These are phyloP conservation scores for Gorsachius magnificus DNA, from an alignment of 2,797 vertebrate genomes.

Conservation along the genomic window DNA sequence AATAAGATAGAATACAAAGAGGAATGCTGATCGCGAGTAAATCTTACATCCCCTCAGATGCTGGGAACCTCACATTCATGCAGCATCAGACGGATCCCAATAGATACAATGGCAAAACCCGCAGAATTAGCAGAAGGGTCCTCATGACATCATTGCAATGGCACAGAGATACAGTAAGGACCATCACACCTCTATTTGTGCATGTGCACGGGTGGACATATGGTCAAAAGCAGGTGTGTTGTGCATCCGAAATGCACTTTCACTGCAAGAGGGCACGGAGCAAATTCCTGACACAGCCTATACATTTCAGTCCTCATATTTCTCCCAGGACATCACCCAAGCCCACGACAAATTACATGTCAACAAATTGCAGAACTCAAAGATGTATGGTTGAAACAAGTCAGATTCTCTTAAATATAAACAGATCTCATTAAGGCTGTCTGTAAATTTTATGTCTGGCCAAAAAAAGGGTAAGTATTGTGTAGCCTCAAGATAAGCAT, in stretches of 20 bases:
- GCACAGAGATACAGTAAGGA: neutral
- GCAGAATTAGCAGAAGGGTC: neutral
- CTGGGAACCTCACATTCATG: neutral
- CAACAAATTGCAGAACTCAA: neutral
- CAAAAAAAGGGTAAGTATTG: neutral
- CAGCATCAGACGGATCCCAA: neutral
- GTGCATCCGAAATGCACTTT: neutral
- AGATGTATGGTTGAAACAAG: neutral
- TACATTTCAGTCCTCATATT: neutral
- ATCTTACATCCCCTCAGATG: neutral
- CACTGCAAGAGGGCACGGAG: neutral
- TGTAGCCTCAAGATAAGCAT: neutral
- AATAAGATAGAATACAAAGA: neutral
- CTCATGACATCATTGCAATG: neutral
- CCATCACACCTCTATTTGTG: neutral
- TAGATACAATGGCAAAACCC: neutral
- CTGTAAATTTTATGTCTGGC: neutral
- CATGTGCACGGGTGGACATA: accelerated
- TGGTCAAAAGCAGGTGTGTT: neutral
- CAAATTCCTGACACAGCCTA: neutral
- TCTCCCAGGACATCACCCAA: neutral
- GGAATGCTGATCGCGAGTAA: neutral
- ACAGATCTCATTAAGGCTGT: neutral
- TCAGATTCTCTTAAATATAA: conserved; percentile 1
- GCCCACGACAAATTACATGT: neutral